A percentile compares a stretch with the other conserved stretches of the same genome.
phyloP scores from a whole-genome alignment of 1,140 invertebrate species.

The Heliconius eleuchia region DNA sequence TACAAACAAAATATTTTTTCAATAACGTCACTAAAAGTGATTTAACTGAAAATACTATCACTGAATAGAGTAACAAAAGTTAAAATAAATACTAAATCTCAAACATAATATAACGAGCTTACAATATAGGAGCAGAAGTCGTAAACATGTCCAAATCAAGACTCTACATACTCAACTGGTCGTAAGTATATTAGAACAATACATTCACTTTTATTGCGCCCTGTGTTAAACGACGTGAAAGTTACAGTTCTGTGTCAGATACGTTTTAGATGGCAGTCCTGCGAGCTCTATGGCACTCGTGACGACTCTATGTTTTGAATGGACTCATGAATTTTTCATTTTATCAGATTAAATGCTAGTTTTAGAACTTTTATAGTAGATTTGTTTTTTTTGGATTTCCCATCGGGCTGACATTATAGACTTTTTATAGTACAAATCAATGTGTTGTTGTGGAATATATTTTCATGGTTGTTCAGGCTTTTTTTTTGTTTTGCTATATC shows the following conservation, averaged over 20 bases:
- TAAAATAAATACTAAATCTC: not conserved
- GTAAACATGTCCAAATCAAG: slow-evolving; percentile 10
- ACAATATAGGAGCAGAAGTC: not conserved
- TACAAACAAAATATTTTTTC: too few relatives aligned
- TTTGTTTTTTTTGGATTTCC: not conserved
- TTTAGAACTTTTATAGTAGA: not conserved
- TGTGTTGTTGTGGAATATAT: not conserved
- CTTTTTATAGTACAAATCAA: not conserved
- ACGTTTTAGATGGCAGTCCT: slow-evolving; percentile 2
- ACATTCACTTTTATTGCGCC: slow-evolving; percentile 2
- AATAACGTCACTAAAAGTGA: not conserved
- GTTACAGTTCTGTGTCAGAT: slow-evolving; percentile 8
- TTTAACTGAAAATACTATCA: not conserved
- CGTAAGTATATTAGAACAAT: slow-evolving; percentile 4
- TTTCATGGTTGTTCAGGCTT: not conserved
- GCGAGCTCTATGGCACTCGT: not conserved
- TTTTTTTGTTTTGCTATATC: not conserved
- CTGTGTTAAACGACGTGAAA: slow-evolving; percentile 1
- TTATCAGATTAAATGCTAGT: not conserved
- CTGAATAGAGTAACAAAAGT: not conserved
- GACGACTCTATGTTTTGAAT: slow-evolving; percentile 9
- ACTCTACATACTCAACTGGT: not conserved
- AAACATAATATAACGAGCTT: not conserved
- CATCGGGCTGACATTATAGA: not conserved
- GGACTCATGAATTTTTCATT: not conserved